Base-by-base conservation (phyloP, 2,888 invertebrate species). In the Busseola fusca region DNA sequence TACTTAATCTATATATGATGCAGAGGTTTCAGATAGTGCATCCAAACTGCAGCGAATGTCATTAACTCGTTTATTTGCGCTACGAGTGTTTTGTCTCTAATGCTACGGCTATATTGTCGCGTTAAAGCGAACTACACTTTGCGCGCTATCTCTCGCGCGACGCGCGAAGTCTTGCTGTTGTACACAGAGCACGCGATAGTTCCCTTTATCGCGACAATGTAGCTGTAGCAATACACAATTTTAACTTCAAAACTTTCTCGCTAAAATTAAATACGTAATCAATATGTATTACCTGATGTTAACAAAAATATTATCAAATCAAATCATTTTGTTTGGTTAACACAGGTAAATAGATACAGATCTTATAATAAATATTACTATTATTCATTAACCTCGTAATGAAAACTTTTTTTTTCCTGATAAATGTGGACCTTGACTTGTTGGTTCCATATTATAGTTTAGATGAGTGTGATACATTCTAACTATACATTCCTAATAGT, bases 1-100 rank as follows among this genome's bases (percentile, higher is more conserved):
- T 64, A 64, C 21, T 42, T 74, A 42, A 58, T 18, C 50, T 50
- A 54, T 45, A n/a, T 10, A 48, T 72, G 16, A 56, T 73, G 30
- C 21, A 34, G 40, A 40, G n/a, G 57, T 34, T 58, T 30, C 30
- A 60, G 37, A 74, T 42, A 57, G 14, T 57, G 30, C 48, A 42
- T 52, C 14, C 2, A 18, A 27, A 50, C n/a, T 42, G 37, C 42
- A 50, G 27, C 21, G n/a, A n/a, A 14, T 57, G 12, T 64, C 34
- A 42, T 18, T 27, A 48, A 27, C 50, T 48, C 25, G 10, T 27
- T 27, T 27, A 72, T n/a, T 50, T 27, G n/a, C 27, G 42, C 48
- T 72, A 12, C 27, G 18, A 45, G 42, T 14, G 58, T 37, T 30
- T 57, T 18, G 48, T 30, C 30, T 30, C 14, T 45, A 48, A 48